phyloP scores from a whole-genome alignment of 53 echinoderm and acorn worm species.

The Astropecten irregularis region DNA sequence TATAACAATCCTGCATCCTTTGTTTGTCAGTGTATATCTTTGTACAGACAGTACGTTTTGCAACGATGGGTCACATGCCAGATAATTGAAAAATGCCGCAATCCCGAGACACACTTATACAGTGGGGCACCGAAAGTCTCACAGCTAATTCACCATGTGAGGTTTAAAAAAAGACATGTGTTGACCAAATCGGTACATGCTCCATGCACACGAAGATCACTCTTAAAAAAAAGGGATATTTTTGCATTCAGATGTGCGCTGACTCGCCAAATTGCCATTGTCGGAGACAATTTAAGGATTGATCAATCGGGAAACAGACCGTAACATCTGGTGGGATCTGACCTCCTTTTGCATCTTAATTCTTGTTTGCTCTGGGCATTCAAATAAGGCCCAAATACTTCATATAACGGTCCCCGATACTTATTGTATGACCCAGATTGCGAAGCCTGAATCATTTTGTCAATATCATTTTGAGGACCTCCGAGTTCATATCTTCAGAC shows the following conservation, averaged over 20 bases:
- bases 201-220: no score
- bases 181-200: no score
- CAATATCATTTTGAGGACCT: constrained; percentile 38
- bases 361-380: constrained; percentile 24
- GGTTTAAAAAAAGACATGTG: no score
- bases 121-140: no score
- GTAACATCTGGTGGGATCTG: constrained; percentile 33
- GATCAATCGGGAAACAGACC: constrained; percentile 17
- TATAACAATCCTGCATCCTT: no score
- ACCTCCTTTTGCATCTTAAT: not conserved
- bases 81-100: no score
- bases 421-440: constrained; percentile 35
- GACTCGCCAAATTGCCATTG: constrained; percentile 15
- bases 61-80: no score
- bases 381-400: constrained; percentile 32
- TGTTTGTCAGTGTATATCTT: no score
- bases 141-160: no score
- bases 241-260: not conserved
- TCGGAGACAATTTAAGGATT: constrained; percentile 4
- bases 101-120: no score
- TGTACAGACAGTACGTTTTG: no score
- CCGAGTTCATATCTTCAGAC: constrained; percentile 17
- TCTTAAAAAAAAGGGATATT: no score
- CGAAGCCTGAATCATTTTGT: constrained; percentile 50
- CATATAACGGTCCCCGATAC: constrained; percentile 12